phyloP scores from a whole-genome alignment of 2,888 invertebrate genomes.

The Cinara cedri region DNA sequence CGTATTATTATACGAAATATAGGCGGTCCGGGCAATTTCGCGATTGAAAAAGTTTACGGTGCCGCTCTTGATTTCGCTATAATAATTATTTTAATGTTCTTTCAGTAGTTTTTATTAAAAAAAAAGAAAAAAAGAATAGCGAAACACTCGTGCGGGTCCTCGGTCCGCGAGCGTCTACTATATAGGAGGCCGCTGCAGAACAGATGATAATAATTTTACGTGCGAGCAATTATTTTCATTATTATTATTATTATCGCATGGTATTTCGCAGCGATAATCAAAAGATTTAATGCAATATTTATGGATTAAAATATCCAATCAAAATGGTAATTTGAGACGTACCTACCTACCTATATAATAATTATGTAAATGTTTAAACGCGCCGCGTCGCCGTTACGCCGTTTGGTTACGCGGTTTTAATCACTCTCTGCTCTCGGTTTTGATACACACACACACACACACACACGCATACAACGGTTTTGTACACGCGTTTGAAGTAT shows the following conservation, averaged over 20 bases:
- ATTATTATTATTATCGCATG: background rate
- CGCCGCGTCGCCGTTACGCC: background rate
- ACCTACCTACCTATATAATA: background rate
- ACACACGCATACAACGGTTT: too few relatives aligned
- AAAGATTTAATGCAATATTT: slow-evolving; percentile 1
- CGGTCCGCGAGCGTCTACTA: background rate
- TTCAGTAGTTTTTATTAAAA: too few relatives aligned
- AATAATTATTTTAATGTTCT: too few relatives aligned
- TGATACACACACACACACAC: too few relatives aligned
- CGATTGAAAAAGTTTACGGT: too few relatives aligned
- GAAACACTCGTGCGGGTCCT: too few relatives aligned
- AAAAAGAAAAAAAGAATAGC: too few relatives aligned
- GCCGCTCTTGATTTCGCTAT: too few relatives aligned
- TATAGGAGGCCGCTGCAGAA: too few relatives aligned
- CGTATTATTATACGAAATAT: too few relatives aligned
- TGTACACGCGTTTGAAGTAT: too few relatives aligned
- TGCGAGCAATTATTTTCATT: background rate
- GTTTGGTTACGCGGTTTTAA: background rate
- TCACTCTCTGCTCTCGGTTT: background rate
- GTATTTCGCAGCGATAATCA: background rate
- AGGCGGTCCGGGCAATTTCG: too few relatives aligned
- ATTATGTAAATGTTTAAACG: slow-evolving; percentile 2
- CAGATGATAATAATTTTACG: background rate
- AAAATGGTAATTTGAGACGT: slow-evolving; percentile 3
- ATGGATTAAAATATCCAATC: background rate